Conservation (phyloP, 2,113 vertebrate genomes). For the Hyaena hyaena region DNA sequence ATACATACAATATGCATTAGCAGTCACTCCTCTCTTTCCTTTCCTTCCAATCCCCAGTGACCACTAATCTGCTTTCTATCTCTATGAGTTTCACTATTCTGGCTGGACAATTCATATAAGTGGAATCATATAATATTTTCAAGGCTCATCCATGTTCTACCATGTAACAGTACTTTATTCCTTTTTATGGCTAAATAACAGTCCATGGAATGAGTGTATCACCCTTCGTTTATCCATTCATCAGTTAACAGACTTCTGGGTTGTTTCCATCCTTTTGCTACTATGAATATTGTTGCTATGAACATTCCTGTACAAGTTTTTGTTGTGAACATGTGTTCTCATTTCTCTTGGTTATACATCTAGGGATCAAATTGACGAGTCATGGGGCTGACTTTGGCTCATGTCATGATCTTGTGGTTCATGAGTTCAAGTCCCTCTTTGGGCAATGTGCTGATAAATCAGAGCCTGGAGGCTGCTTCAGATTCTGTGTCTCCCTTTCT, state of each 20-base stretch:
- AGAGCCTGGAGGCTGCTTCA: too few relatives aligned
- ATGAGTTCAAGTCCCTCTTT: too few relatives aligned
- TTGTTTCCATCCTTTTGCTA: neutral
- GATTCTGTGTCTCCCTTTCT: too few relatives aligned
- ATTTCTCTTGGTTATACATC: neutral
- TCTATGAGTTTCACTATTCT: neutral
- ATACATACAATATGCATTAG: neutral
- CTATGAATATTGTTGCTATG: neutral
- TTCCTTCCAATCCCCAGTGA: neutral
- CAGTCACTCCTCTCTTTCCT: neutral
- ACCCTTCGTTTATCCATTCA: neutral
- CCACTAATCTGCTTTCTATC: neutral
- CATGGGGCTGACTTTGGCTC: neutral
- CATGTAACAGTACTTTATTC: neutral
- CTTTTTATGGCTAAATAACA: neutral
- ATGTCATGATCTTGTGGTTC: too few relatives aligned
- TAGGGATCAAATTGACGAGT: conserved; percentile 4
- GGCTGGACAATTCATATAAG: neutral
- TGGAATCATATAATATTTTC: neutral
- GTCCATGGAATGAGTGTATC: neutral
- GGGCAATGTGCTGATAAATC: too few relatives aligned
- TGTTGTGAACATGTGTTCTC: neutral
- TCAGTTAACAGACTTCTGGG: neutral
- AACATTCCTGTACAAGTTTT: neutral
- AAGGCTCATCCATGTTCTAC: neutral